These are phyloP conservation scores for Carcina quercana DNA, from an alignment of 2,888 invertebrate genomes.

Conservation along the genomic window DNA sequence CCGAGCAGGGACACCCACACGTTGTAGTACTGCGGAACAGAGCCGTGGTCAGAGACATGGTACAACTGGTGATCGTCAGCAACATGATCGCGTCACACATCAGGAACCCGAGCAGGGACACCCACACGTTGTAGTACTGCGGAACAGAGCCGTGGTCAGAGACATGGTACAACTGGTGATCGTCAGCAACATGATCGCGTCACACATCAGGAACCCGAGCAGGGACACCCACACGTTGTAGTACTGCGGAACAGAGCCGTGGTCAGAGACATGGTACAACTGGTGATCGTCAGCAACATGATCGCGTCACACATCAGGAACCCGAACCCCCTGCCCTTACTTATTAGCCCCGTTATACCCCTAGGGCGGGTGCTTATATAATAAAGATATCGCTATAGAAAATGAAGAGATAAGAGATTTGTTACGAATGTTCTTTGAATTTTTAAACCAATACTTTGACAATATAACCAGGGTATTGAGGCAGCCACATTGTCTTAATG, in stretches of 20 bases:
- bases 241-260: constrained; percentile 80
- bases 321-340: too few species aligned
- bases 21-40: constrained; percentile 86
- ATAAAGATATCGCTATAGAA: too few species aligned
- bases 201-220: constrained; percentile 86
- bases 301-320: constrained; percentile 89
- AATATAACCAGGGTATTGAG: too few species aligned
- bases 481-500: too few species aligned
- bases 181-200: constrained; percentile 94
- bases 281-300: constrained; percentile 97
- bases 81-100: constrained; percentile 94
- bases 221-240: constrained; percentile 95
- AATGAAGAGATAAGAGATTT: too few species aligned
- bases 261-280: constrained; percentile 93
- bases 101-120: constrained; percentile 88
- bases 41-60: constrained; percentile 89
- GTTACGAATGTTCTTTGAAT: too few species aligned
- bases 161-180: constrained; percentile 96
- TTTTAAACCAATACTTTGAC: too few species aligned
- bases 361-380: too few species aligned
- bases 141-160: constrained; percentile 79
- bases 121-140: constrained; percentile 94
- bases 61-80: constrained; percentile 94
- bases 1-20: constrained; percentile 91
- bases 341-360: too few species aligned